Evolutionary conservation across 2,113 vertebrate genomes (phyloP).

Genomic region (Chrysochloris asiatica): DNA sequence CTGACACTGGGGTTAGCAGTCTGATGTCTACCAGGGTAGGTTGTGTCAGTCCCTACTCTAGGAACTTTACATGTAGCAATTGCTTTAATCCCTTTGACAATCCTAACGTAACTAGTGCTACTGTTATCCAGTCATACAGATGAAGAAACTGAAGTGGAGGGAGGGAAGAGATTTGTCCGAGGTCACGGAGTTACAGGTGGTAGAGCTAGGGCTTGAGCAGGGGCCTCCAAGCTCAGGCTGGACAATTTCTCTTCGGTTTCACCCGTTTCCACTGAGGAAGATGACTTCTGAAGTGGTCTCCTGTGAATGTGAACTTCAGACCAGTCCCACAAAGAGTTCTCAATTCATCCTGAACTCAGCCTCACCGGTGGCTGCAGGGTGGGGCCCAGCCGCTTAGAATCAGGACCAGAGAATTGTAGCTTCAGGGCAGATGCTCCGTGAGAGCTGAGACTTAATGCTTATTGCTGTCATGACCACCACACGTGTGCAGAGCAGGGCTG

Average conservation of each 20-base stretch:
- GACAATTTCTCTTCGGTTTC: neutral
- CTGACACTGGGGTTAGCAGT: too few relatives aligned
- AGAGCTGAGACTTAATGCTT: neutral
- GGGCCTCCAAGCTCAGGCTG: too few relatives aligned
- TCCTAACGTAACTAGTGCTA: neutral
- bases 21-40: too few relatives aligned
- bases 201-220: neutral
- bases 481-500: neutral
- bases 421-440: neutral
- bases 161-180: too few relatives aligned
- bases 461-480: neutral
- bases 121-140: neutral
- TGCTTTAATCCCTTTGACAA: neutral
- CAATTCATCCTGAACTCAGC: neutral
- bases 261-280: neutral
- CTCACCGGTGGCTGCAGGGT: neutral
- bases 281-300: neutral
- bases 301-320: neutral
- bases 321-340: neutral
- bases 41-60: neutral
- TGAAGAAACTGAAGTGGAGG: neutral
- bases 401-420: neutral
- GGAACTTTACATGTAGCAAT: neutral
- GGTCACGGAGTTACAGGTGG: neutral
- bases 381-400: neutral